phyloP scores from a whole-genome alignment of 2,113 vertebrate species.

The Garra rufa region DNA sequence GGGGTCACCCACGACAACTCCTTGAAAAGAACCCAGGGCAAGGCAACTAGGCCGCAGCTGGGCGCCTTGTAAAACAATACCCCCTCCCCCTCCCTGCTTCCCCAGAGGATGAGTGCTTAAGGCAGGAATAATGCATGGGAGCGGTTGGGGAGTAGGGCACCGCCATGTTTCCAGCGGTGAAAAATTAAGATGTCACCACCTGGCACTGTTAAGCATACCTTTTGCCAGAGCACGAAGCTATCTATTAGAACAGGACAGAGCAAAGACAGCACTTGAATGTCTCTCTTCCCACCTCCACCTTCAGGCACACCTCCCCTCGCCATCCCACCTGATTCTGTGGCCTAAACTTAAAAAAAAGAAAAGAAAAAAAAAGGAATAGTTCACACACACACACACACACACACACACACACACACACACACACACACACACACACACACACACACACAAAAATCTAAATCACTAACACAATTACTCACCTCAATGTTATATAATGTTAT shows the following conservation, averaged over 20 bases:
- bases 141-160: constrained; percentile 43
- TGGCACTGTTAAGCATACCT: constrained; percentile 67
- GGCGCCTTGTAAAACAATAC: constrained; percentile 74
- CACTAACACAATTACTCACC: too few relatives aligned
- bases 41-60: constrained; percentile 74
- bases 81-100: constrained; percentile 41
- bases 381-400: not conserved
- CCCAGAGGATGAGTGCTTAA: constrained; percentile 67
- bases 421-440: too few relatives aligned
- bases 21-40: constrained; percentile 71
- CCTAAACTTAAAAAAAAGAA: not conserved
- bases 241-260: constrained; percentile 59
- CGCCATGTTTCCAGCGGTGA: constrained; percentile 64
- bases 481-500: not conserved
- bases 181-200: constrained; percentile 76
- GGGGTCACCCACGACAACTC: constrained; percentile 75
- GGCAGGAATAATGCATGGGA: constrained; percentile 75
- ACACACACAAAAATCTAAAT: too few relatives aligned
- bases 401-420: too few relatives aligned
- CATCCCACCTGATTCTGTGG: not conserved
- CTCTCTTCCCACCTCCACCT: constrained; percentile 1
- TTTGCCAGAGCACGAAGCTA: constrained; percentile 56
- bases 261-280: constrained; percentile 49
- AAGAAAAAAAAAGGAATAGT: not conserved
- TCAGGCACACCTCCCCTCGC: not conserved